These are phyloP conservation scores for Lophochroa leadbeateri DNA, from an alignment of 2,113 vertebrate species.

Conservation along the genomic window DNA sequence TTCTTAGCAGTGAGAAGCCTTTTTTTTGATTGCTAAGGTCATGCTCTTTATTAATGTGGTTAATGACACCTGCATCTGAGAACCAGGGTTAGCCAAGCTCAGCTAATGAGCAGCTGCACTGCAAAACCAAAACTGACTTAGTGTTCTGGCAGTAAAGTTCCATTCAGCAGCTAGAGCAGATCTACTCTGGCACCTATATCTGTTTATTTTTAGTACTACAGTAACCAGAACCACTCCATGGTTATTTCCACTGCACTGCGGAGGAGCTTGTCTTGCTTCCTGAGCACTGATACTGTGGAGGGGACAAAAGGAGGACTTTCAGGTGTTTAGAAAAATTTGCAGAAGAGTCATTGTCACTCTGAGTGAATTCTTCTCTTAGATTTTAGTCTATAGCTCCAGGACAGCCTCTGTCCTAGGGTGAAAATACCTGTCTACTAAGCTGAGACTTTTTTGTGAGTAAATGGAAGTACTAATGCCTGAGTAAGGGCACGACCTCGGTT, in stretches of 20 bases:
- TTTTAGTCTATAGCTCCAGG: neutral
- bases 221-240: neutral
- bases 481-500: slow-evolving; percentile 29
- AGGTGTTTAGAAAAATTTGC: neutral
- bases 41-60: neutral
- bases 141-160: neutral
- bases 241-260: neutral
- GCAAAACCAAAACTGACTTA: neutral
- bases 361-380: neutral
- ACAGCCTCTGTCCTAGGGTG: neutral
- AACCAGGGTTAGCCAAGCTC: neutral
- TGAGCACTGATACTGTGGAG: neutral
- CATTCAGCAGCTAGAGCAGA: neutral
- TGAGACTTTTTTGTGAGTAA: neutral
- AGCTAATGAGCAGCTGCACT: neutral
- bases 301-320: neutral
- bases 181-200: neutral
- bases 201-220: neutral
- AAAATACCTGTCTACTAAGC: neutral
- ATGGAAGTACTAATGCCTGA: neutral
- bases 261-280: neutral
- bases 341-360: neutral
- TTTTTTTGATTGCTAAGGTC: neutral
- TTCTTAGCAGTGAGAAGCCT: neutral
- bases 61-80: neutral